Conservation (phyloP, 2,113 vertebrate species). For the Furnarius figulus region DNA sequence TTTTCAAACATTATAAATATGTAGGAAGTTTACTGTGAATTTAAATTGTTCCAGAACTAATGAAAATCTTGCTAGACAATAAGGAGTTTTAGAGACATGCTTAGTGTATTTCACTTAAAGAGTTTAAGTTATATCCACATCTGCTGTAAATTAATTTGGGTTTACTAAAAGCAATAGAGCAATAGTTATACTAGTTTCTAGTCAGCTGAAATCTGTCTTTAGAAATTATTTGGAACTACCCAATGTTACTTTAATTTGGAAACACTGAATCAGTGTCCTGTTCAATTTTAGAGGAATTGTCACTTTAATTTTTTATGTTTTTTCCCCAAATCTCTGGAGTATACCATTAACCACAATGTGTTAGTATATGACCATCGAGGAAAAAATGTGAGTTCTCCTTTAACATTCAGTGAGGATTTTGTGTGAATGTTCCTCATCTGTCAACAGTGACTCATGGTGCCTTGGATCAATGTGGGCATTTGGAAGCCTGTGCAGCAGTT, state of each 20-base stretch:
- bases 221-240: background rate
- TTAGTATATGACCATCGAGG: slow-evolving; percentile 10
- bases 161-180: background rate
- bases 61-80: background rate
- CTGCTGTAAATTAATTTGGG: background rate
- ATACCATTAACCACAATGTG: background rate
- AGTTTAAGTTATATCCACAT: background rate
- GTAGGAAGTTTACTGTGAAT: background rate
- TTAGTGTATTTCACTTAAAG: background rate
- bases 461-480: slow-evolving; percentile 49
- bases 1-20: background rate
- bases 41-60: background rate
- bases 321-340: background rate
- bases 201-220: background rate
- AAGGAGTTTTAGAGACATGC: background rate
- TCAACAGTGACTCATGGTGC: slow-evolving; percentile 23
- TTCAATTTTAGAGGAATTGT: slow-evolving; percentile 16
- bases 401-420: background rate
- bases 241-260: background rate
- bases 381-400: slow-evolving; percentile 32
- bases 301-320: background rate
- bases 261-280: slow-evolving; percentile 24
- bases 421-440: slow-evolving; percentile 54
- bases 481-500: slow-evolving; percentile 6
- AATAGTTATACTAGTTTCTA: background rate